Conservation (phyloP, 2,113 vertebrate genomes). For the Pelusios castaneus region DNA sequence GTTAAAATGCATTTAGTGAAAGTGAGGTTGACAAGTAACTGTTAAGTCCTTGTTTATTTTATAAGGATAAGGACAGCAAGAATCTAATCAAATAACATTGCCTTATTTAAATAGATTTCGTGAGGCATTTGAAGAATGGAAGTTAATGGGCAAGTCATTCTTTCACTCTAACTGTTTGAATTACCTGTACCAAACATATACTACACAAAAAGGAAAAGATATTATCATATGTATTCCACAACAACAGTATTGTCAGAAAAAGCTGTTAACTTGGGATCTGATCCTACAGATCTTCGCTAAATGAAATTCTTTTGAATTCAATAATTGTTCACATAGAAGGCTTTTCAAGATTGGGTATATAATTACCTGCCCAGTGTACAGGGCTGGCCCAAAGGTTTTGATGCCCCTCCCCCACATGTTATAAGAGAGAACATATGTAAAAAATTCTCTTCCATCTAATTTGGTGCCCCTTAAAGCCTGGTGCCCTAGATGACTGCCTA, state of each 20-base stretch:
- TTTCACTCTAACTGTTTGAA: neutral
- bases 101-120: slow-evolving; percentile 14
- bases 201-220: neutral
- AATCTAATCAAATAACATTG: neutral
- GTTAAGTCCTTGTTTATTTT: neutral
- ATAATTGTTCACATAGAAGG: neutral
- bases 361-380: neutral
- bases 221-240: neutral
- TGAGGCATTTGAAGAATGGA: neutral
- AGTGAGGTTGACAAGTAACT: neutral
- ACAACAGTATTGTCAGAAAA: neutral
- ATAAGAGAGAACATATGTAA: too few species aligned
- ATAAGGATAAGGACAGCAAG: neutral
- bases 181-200: neutral
- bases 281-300: neutral
- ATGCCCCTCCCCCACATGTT: too few species aligned
- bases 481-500: too few species aligned
- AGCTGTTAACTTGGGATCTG: slow-evolving; percentile 8
- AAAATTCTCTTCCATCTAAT: too few species aligned
- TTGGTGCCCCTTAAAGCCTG: too few species aligned
- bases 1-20: neutral
- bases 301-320: neutral
- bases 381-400: too few species aligned
- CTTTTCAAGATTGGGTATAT: neutral
- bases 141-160: neutral